Evolutionary conservation across 2,888 invertebrate species (phyloP).

Genomic region (Cryptus viduatorius): DNA sequence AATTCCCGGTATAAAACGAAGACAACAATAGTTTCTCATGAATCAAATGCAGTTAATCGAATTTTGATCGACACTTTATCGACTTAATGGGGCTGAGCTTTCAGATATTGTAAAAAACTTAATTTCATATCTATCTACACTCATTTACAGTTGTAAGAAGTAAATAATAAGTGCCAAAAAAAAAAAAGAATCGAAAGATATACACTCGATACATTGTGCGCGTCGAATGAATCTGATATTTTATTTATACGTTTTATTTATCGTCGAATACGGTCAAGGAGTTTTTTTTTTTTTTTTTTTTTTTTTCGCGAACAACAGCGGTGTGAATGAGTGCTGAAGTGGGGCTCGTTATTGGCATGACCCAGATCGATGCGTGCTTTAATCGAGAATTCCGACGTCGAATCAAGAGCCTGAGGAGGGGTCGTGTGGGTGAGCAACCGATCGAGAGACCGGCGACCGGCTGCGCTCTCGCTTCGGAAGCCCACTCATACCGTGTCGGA

Average conservation of each 20-base stretch:
- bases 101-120: background rate
- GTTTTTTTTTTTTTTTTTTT: slow-evolving; percentile 29
- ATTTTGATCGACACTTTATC: background rate
- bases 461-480: slow-evolving; percentile 21
- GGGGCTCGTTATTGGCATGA: slow-evolving; percentile 62
- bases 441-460: slow-evolving; percentile 40
- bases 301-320: slow-evolving; percentile 41
- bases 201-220: background rate
- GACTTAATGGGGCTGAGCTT: background rate
- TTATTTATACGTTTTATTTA: slow-evolving; percentile 22
- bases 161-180: no score
- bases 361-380: slow-evolving; percentile 63
- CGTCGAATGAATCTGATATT: slow-evolving; percentile 14
- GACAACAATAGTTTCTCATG: background rate
- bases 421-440: slow-evolving; percentile 42
- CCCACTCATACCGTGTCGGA: background rate
- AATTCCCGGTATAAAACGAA: background rate
- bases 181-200: no score
- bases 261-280: background rate
- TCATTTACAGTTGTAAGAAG: no score
- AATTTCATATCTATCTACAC: background rate
- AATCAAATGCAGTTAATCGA: background rate
- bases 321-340: slow-evolving; percentile 40
- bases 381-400: slow-evolving; percentile 62
- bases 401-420: slow-evolving; percentile 45